Evolutionary conservation across 2,888 invertebrate genomes (phyloP).

Genomic region (Ormyrus nitidulus): DNA sequence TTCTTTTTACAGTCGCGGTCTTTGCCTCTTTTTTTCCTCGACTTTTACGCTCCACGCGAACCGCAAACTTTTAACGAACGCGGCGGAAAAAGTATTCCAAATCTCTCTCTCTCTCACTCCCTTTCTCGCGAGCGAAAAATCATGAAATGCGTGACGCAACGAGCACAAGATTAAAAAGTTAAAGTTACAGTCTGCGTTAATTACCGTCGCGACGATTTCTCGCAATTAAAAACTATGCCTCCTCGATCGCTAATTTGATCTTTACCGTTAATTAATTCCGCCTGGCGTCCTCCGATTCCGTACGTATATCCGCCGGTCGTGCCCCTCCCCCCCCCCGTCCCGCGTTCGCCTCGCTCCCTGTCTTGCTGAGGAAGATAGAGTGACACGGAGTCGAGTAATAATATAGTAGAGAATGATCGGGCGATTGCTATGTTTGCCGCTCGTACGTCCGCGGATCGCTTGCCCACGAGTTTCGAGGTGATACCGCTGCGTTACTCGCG

Average conservation of each 20-base stretch:
- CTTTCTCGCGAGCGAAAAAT: slow-evolving; percentile 14
- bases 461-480: slow-evolving; percentile 39
- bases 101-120: too few relatives aligned
- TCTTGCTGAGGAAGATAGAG: too few relatives aligned
- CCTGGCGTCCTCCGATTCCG: too few relatives aligned
- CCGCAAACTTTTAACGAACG: slow-evolving; percentile 54
- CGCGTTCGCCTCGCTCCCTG: too few relatives aligned
- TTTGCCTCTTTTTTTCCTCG: background rate
- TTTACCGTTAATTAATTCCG: too few relatives aligned
- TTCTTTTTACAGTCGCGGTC: background rate
- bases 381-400: too few relatives aligned
- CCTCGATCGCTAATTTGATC: too few relatives aligned
- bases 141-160: slow-evolving; percentile 40
- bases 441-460: background rate
- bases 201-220: slow-evolving; percentile 29
- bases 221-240: too few relatives aligned
- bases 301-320: too few relatives aligned
- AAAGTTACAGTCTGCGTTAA: slow-evolving; percentile 38
- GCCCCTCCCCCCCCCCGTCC: too few relatives aligned
- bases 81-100: background rate
- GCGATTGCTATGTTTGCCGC: slow-evolving; percentile 27
- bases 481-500: slow-evolving; percentile 33
- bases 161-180: slow-evolving; percentile 38
- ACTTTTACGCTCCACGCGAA: slow-evolving; percentile 34
- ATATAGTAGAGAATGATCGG: slow-evolving; percentile 2